Evolutionary conservation across 1,140 invertebrate genomes (phyloP), one percentile per base, ranked within the genome.

Genomic region (Drosophila ficusphila): DNA sequence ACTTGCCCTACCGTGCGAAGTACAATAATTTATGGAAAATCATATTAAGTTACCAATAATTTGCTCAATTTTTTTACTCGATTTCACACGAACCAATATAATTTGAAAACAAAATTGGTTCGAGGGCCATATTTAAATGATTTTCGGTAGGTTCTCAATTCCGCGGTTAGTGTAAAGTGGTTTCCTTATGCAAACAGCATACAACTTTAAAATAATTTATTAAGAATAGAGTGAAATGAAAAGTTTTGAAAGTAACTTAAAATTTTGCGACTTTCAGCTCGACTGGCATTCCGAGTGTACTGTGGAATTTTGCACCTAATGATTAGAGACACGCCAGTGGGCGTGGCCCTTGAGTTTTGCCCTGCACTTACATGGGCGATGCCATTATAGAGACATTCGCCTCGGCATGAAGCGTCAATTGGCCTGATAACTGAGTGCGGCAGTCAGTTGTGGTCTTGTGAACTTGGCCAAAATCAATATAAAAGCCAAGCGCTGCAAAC

Each of bases 381-480:
- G 52, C 39, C 38, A 61, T 60, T 78, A 78, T 65, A 74, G 61
- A 85, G 52, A 62, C 47, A 49, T 53, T 48, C 27, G 25, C 27
- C 53, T 51, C 34, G 42, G 21, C 62, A 76, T 82, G 41, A 21
- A 49, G 19, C 51, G 36, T 14, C 39, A 52, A 52, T 76, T 52
- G 69, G 47, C 25, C 48, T 33, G 41, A 61, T 73, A 72, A 73
- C 69, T 72, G 46, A 53, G 62, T 68, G 65, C 49, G 27, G 39
- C 52, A 58, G 42, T 57, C 48, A 39, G 31, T 56, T 53, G 8
- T 27, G 25, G 42, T 46, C 42, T 19, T 39, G 34, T 21, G 33
- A 62, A 46, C 75, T 78, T 71, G 44, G 51, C 61, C 60, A 56
- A 74, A 89, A 69, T 58, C 76, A 58, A 75, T 88, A 88, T 82